phyloP scores from a whole-genome alignment of 1,140 invertebrate species.

The Brachionus angularis region DNA sequence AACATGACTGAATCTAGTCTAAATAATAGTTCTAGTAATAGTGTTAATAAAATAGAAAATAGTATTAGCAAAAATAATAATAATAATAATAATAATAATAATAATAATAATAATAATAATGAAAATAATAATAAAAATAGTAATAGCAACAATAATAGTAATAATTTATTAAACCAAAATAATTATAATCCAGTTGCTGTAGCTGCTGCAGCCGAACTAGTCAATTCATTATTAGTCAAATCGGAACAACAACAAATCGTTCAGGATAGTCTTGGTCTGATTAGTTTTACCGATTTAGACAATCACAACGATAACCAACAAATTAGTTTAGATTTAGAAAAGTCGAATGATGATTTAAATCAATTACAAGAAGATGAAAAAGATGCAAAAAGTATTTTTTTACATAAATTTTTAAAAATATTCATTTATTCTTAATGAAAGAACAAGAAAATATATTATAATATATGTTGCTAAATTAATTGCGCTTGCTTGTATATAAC shows the following conservation, averaged over 20 bases:
- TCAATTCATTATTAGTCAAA: slow-evolving; percentile 28
- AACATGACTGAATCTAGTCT: too few relatives aligned
- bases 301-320: slow-evolving; percentile 9
- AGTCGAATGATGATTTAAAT: background rate
- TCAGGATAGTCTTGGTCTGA: slow-evolving; percentile 21
- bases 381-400: slow-evolving; percentile 29
- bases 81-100: too few relatives aligned
- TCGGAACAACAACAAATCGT: slow-evolving; percentile 17
- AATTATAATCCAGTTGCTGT: background rate
- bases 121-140: too few relatives aligned
- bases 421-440: background rate
- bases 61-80: too few relatives aligned
- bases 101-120: too few relatives aligned
- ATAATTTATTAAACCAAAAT: too few relatives aligned
- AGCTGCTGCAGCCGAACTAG: background rate
- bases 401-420: background rate
- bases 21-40: too few relatives aligned
- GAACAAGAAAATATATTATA: too few relatives aligned
- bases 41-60: too few relatives aligned
- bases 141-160: too few relatives aligned
- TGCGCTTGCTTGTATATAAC: too few relatives aligned
- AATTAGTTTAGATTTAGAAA: background rate
- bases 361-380: slow-evolving; percentile 32
- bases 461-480: too few relatives aligned
- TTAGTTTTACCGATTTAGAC: slow-evolving; percentile 28